Base-by-base conservation (phyloP, 35 echinoderm and acorn worm genomes). In the Eucidaris tribuloides region DNA sequence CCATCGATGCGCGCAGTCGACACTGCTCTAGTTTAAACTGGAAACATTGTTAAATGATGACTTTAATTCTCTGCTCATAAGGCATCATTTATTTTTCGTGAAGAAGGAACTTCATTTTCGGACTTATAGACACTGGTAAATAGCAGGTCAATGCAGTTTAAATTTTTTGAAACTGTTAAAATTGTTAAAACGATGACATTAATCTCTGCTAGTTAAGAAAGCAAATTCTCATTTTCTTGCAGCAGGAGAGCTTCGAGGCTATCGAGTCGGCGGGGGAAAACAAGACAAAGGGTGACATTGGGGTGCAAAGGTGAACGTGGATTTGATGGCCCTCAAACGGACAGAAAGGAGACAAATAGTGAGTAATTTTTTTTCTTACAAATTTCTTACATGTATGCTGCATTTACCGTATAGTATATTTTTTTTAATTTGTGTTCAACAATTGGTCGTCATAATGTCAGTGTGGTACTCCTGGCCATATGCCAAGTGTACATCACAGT, bases 211-310 rank as follows among this genome's bases (percentile, higher is more conserved):
- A n/a, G n/a, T n/a, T n/a, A n/a, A n/a, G n/a, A n/a, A n/a, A n/a
- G n/a, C n/a, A n/a, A n/a, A n/a, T n/a, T n/a, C n/a, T 23, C 65
- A 64, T 83, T 83, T 83, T 61, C 37, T 83, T 56, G 80, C 62
- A 61, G 80, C 37, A 83, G 80, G n/a, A n/a, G 80, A 61, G 65
- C 57, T 83, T 37, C 50, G 80, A 45, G 80, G 80, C 15, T 41
- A 38, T 37, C 64, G 64, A 9, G 64, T 30, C 41, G 15, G 31
- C n/a, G 41, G 41, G 41, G 64, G 64, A 70, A 38, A 59, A 25
- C 36, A 83, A 83, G 57, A 41, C 32, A 14, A 2, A 27, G 22
- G 80, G 80, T 83, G 28, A 33, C 32, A 55, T 64, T n/a, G 80
- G 80, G 20, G 20, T n/a, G 27, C 9, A 31, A 61, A 62, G 80